Percentiles rank a stretch among this genome's conserved stretches.
phyloP scores from a whole-genome alignment of 1,140 invertebrate genomes.

The Apis cerana region DNA sequence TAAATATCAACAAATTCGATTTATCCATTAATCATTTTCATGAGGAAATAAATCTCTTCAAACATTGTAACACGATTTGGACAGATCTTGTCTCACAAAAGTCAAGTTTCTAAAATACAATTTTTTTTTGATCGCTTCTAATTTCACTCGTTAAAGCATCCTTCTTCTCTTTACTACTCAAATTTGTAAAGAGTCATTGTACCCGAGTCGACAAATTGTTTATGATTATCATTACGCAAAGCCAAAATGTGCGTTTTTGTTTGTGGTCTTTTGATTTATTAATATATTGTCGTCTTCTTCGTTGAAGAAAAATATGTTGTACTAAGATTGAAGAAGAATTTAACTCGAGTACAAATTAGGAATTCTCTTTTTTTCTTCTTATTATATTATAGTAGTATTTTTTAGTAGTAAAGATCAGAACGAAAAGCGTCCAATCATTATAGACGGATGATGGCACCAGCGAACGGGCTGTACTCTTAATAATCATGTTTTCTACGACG shows the following conservation, averaged over 20 bases:
- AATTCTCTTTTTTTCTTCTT: neutral
- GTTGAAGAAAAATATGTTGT: neutral
- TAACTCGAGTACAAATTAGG: neutral
- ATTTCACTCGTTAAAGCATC: constrained; percentile 20
- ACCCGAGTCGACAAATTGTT: neutral
- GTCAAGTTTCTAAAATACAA: constrained; percentile 25
- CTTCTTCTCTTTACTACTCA: constrained; percentile 18
- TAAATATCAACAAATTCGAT: constrained; percentile 12
- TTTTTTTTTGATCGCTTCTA: constrained; percentile 6
- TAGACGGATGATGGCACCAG: constrained; percentile 46
- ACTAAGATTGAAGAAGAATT: constrained; percentile 13
- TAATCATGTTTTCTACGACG: constrained; percentile 33
- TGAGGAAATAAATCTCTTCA: constrained; percentile 52
- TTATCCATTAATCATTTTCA: constrained; percentile 31
- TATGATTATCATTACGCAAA: neutral
- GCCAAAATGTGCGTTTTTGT: neutral
- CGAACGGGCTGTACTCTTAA: constrained; percentile 27
- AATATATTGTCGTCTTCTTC: constrained; percentile 18
- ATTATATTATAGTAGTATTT: neutral
- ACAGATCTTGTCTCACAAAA: constrained; percentile 43
- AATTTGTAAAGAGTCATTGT: neutral
- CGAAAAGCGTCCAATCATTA: constrained; percentile 18
- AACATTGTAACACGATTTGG: constrained; percentile 53
- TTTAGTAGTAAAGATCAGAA: constrained; percentile 35
- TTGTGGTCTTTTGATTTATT: constrained; percentile 2